phyloP scores from a whole-genome alignment of 2,797 vertebrate species.

The Gymnothorax reevesii region DNA sequence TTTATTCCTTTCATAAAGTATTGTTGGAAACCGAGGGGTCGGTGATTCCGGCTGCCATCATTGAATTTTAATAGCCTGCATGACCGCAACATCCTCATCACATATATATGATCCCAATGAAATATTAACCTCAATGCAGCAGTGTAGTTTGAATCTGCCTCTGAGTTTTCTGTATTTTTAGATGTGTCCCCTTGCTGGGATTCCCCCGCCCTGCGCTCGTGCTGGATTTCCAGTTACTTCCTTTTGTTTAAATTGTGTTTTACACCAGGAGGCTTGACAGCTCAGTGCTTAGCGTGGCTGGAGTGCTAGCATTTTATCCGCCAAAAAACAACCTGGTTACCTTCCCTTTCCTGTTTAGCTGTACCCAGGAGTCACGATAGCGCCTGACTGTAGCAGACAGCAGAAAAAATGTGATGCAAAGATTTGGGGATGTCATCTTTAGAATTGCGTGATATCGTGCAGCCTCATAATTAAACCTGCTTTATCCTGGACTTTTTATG shows the following conservation, averaged over 20 bases:
- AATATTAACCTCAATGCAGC: constrained; percentile 23
- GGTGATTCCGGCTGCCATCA: not conserved
- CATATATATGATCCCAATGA: not conserved
- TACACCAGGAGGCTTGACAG: not conserved
- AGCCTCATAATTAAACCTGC: not conserved
- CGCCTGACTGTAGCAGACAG: not conserved
- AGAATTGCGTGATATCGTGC: not conserved
- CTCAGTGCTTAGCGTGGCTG: not conserved
- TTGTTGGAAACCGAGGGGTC: not conserved
- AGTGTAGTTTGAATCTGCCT: not conserved
- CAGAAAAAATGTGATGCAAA: not conserved
- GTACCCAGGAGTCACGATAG: not conserved
- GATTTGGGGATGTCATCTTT: not conserved
- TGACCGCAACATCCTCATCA: not conserved
- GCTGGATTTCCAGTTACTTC: not conserved
- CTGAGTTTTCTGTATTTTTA: constrained; percentile 11
- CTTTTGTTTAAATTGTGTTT: not conserved
- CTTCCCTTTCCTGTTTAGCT: not conserved
- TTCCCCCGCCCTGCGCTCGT: not conserved
- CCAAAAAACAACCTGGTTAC: not conserved
- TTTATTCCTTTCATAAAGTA: not conserved
- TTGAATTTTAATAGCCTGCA: not conserved
- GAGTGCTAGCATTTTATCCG: not conserved
- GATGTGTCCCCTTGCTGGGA: not conserved
- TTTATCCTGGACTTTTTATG: not conserved